Percentiles rank a stretch among this genome's conserved stretches.
These are phyloP conservation scores for Parasteatoda lunata DNA, from an alignment of 2,888 invertebrate genomes.

Conservation along the genomic window DNA sequence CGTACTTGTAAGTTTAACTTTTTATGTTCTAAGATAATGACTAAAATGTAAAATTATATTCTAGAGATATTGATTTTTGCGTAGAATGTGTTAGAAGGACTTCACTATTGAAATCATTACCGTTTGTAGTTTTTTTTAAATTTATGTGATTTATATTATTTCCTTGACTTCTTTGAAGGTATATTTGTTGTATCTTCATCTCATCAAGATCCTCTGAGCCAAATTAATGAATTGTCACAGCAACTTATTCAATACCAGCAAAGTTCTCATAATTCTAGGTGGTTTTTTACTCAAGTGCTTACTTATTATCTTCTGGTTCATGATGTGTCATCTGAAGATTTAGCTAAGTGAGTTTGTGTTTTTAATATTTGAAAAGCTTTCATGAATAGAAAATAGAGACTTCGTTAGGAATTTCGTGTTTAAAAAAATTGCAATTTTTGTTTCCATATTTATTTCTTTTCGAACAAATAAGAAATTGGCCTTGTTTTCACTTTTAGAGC, in stretches of 20 bases:
- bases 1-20: too few species aligned
- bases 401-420: background rate
- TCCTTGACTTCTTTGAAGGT: constrained; percentile 72
- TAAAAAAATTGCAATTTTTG: background rate
- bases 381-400: background rate
- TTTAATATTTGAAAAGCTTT: background rate
- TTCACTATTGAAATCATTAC: too few species aligned
- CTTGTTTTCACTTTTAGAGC: constrained; percentile 79
- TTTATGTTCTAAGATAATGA: too few species aligned
- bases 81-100: too few species aligned
- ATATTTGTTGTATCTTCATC: constrained; percentile 78
- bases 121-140: too few species aligned
- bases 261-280: constrained; percentile 78
- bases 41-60: too few species aligned
- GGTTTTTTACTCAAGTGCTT: constrained; percentile 82
- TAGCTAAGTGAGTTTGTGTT: constrained; percentile 80
- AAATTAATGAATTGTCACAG: constrained; percentile 84
- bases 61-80: too few species aligned
- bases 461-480: background rate
- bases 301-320: constrained; percentile 93
- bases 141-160: too few species aligned
- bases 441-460: background rate
- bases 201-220: constrained; percentile 82
- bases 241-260: constrained; percentile 86
- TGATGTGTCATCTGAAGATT: constrained; percentile 84